Conservation (phyloP, 2,113 vertebrate genomes). For the Nannospalax galili region DNA sequence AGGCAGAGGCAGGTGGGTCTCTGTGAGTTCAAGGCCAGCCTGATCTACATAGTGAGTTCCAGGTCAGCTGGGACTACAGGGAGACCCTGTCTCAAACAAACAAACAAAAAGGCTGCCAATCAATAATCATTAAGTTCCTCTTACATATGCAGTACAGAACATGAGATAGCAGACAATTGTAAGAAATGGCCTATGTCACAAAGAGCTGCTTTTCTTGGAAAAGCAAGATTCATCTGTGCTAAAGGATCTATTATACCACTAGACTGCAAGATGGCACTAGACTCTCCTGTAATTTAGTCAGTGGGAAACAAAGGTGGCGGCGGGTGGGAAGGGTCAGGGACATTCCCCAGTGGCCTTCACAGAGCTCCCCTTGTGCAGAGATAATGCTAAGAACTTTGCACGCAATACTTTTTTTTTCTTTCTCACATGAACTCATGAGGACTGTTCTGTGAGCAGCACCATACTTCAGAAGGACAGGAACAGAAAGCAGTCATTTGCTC, state of each 20-base stretch:
- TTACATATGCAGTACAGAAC: neutral
- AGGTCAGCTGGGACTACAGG: too few species aligned
- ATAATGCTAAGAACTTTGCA: neutral
- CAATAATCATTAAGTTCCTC: constrained; percentile 22
- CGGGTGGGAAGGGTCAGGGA: neutral
- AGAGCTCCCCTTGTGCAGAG: neutral
- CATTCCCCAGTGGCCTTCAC: neutral
- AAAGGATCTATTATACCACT: neutral
- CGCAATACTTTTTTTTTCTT: neutral
- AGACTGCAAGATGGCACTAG: neutral
- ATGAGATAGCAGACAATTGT: constrained; percentile 32
- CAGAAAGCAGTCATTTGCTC: neutral
- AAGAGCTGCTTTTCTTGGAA: neutral
- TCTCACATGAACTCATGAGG: neutral
- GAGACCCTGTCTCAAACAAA: neutral
- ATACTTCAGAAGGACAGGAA: constrained; percentile 12
- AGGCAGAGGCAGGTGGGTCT: too few species aligned
- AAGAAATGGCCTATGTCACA: neutral
- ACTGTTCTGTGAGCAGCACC: neutral
- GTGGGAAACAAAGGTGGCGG: neutral
- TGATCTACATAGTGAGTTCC: too few species aligned
- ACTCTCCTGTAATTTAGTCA: neutral
- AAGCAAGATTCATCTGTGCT: neutral
- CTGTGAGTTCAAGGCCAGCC: neutral
- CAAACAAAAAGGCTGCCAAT: neutral